Evolutionary conservation across 2,797 vertebrate species (phyloP).

Genomic region (Tokudaia muenninki): DNA sequence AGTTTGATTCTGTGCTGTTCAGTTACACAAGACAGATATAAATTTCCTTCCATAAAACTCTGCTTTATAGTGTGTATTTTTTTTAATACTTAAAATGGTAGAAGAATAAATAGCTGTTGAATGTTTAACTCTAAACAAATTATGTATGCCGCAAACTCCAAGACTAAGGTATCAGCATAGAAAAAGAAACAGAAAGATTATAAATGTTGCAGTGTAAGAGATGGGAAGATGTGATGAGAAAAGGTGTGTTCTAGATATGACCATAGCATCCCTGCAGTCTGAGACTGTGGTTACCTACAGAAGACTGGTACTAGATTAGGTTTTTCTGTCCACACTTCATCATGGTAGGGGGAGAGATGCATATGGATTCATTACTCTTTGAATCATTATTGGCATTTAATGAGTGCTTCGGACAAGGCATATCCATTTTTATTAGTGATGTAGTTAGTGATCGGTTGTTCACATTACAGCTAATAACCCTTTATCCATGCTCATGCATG

Average conservation of each 20-base stretch:
- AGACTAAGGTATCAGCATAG: background rate
- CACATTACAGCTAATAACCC: background rate
- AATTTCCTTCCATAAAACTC: background rate
- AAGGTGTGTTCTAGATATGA: background rate
- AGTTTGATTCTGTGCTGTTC: accelerated
- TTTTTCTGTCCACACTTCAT: background rate
- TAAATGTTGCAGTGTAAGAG: background rate
- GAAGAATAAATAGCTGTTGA: background rate
- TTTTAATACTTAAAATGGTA: background rate
- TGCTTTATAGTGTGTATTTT: background rate
- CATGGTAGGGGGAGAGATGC: background rate
- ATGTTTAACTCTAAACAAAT: background rate
- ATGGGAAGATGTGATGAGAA: background rate
- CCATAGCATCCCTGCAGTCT: background rate
- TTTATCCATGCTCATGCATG: background rate
- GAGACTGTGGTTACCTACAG: background rate
- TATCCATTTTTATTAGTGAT: background rate
- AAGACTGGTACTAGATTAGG: background rate
- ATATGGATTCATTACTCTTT: background rate
- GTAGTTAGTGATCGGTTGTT: background rate
- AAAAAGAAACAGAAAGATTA: background rate
- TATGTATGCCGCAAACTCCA: no score
- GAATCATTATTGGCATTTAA: background rate
- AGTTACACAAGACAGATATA: background rate
- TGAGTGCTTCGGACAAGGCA: background rate